Percentiles rank a stretch among this genome's conserved stretches.
Conservation (phyloP, 2,888 invertebrate genomes). For the Aproaerema taeniolella region DNA sequence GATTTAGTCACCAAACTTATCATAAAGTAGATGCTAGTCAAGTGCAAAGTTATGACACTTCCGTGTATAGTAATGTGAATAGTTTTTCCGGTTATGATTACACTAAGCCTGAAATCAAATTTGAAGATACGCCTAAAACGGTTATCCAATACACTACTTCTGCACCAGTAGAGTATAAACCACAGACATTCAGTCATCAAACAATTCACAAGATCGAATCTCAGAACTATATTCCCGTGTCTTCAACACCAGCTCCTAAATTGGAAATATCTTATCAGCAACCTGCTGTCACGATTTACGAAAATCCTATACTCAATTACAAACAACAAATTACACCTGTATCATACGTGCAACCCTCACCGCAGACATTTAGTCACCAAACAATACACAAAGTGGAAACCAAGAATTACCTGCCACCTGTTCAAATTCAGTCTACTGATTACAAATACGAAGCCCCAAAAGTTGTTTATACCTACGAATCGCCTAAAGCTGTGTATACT, state of each 20-base stretch:
- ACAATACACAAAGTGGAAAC: conserved; percentile 45
- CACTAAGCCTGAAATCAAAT: conserved; percentile 30
- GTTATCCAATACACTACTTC: conserved; percentile 41
- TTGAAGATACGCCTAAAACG: conserved; percentile 41
- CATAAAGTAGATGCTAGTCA: conserved; percentile 49
- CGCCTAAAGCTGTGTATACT: conserved; percentile 12
- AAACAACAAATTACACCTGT: conserved; percentile 51
- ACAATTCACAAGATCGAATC: conserved; percentile 45
- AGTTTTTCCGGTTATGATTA: conserved; percentile 30
- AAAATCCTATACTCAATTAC: conserved; percentile 58
- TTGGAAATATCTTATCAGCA: conserved; percentile 48
- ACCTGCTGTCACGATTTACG: conserved; percentile 52
- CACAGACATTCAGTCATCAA: conserved; percentile 44
- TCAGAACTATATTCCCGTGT: conserved; percentile 28
- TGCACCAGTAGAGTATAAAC: conserved; percentile 37
- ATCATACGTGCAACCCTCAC: conserved; percentile 35
- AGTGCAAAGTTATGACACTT: conserved; percentile 36
- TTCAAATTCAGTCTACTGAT: conserved; percentile 25
- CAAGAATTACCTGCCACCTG: conserved; percentile 36
- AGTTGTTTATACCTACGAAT: too few relatives aligned
- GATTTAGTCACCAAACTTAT: conserved; percentile 45
- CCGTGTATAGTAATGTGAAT: conserved; percentile 44
- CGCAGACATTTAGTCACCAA: conserved; percentile 50
- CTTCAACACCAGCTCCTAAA: conserved; percentile 44
- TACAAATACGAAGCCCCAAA: conserved; percentile 38